Base-by-base conservation (phyloP, 2,797 vertebrate species). In the Tenualosa thibaudeaui region DNA sequence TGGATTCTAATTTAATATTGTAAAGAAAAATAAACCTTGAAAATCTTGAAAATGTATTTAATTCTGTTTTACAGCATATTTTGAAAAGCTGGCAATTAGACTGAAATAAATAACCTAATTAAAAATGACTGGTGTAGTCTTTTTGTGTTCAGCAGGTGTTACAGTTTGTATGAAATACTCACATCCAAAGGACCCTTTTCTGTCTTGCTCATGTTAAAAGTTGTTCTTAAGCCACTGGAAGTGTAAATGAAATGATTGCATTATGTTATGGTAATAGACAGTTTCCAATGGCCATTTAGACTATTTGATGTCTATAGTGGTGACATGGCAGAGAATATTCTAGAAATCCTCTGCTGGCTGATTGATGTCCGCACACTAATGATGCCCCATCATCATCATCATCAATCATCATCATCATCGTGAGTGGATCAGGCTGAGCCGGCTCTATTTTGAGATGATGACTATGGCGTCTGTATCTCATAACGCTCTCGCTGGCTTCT, bases 1-100 rank as follows among this genome's bases (percentile, higher is more conserved):
- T 75, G 31, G 37, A 40, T 40, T 75, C 68, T 75, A 75, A 75
- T 75, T 75, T 75, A 75, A 75, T 40, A 75, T 37, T 37, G 68
- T 75, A 75, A 75, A 53, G 46, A 46, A 46, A 46, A 7, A 31
- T 46, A 46, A 58, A 75, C 22, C 54, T 22, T 58, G 54, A 58
- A 22, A 19, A 40, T 71, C 12, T 71, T 40, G 68, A 19, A 37
- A 40, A 75, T 75, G 68, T 75, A 75, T 75, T 75, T 75, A 37
- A 75, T 40, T 75, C 0, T 75, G 68, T 75, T 40, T 75, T 40
- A 75, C 68, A 75, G 68, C 31, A 17, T 75, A 17, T 40, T 40
- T 75, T 40, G 37, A 75, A 75, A 75, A 75, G 68, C 68, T 75
- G 31, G 31, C 40, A 75, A 37, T 75, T 40, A 75, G 68, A 40